Conservation (phyloP, 2,888 invertebrate genomes). For the Pegoplata infirma region DNA sequence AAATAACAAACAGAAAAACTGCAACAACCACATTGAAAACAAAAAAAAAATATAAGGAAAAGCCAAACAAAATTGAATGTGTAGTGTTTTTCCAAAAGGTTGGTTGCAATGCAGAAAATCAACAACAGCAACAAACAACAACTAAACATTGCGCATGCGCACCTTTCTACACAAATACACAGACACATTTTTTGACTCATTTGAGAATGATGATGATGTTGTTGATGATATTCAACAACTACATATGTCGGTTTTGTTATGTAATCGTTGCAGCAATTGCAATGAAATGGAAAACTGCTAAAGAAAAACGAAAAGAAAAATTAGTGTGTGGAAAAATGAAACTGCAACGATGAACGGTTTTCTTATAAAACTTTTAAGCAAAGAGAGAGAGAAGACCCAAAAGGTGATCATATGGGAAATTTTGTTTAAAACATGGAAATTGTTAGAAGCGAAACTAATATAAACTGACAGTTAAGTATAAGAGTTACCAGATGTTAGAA, state of each 20-base stretch:
- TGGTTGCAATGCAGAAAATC: slow-evolving; percentile 18
- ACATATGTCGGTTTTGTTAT: slow-evolving; percentile 31
- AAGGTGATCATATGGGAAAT: slow-evolving; percentile 46
- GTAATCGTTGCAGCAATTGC: slow-evolving; percentile 51
- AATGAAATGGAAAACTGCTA: slow-evolving; percentile 60
- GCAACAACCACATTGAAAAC: slow-evolving; percentile 5
- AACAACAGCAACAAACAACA: slow-evolving; percentile 13
- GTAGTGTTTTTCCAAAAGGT: neutral
- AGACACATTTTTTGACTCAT: neutral
- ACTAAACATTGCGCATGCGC: slow-evolving; percentile 51
- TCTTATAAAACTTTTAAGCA: neutral
- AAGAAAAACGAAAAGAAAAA: slow-evolving; percentile 52
- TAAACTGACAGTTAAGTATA: neutral
- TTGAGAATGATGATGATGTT: neutral
- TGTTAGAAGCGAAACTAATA: neutral
- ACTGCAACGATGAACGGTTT: slow-evolving; percentile 35
- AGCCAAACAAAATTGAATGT: slow-evolving; percentile 11
- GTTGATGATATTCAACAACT: slow-evolving; percentile 27
- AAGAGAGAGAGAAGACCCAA: slow-evolving; percentile 6
- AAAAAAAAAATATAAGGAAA: slow-evolving; percentile 44
- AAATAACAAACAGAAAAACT: slow-evolving; percentile 8
- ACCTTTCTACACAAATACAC: slow-evolving; percentile 30
- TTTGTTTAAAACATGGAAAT: slow-evolving; percentile 8
- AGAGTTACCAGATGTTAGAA: slow-evolving; percentile 21
- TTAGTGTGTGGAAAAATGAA: slow-evolving; percentile 9